Evolutionary conservation across 2,113 vertebrate species (phyloP).

Genomic region (Melanerpes formicivorus): DNA sequence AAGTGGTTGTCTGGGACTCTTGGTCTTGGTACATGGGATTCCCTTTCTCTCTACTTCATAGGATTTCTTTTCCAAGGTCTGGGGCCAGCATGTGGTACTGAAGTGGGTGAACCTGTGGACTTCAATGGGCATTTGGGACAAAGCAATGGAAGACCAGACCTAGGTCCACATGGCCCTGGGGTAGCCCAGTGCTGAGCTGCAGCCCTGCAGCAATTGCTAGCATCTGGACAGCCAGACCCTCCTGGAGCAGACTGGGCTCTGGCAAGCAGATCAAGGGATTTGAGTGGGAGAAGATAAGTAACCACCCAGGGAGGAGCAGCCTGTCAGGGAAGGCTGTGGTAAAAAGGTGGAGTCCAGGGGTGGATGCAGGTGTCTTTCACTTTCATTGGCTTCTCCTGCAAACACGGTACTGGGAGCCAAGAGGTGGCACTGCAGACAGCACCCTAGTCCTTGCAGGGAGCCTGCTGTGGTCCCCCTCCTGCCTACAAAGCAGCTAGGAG

Average conservation of each 20-base stretch:
- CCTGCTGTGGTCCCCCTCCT: background rate
- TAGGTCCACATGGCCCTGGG: no score
- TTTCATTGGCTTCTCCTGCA: constrained; percentile 5
- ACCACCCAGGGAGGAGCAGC: background rate
- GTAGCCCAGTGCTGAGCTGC: background rate
- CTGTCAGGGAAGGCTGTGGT: background rate
- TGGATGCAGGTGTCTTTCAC: constrained; percentile 8
- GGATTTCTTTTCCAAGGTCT: background rate
- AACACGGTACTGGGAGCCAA: background rate
- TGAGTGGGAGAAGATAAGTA: background rate
- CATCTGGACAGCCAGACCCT: background rate
- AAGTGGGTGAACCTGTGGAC: background rate
- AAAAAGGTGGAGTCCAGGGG: background rate
- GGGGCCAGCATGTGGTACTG: background rate
- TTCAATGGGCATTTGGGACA: background rate
- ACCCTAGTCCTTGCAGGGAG: background rate
- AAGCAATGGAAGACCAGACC: background rate
- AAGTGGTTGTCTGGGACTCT: background rate
- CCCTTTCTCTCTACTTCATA: background rate
- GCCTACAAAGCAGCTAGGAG: background rate
- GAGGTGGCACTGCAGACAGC: background rate
- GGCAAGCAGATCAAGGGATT: background rate
- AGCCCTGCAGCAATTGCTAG: background rate
- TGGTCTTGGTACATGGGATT: background rate
- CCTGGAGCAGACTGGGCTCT: background rate